Base-by-base conservation (phyloP, 1,140 invertebrate species). In the Drosophila quadrilineata region DNA sequence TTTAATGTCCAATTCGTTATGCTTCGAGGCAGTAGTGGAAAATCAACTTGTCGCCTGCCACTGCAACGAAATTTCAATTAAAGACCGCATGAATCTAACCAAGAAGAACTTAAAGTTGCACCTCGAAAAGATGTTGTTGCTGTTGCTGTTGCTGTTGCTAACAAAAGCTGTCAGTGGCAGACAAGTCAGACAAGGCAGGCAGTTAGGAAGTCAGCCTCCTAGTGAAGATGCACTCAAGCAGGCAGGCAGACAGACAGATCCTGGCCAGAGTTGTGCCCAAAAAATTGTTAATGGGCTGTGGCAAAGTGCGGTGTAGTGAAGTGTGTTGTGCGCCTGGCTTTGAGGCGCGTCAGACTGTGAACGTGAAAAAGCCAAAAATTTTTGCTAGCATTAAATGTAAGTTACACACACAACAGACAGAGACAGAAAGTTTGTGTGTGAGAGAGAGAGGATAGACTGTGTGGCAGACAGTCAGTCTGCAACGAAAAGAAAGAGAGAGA, bases 1-100 rank as follows among this genome's bases (percentile, higher is more conserved):
- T 85, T 85, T 85, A 85, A 85, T 85, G 79, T 85, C 79, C 79
- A 85, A 85, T 85, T 85, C 79, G 79, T 75, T 84, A 85, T 67
- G 73, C 70, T 63, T 54, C 50, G 49, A 40, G 36, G 57, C 49
- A 45, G n/a, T 36, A 74, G 79, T 85, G 74, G 79, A 77, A 85
- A 85, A 85, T 85, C 74, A 85, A 85, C 79, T 85, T 85, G 79
- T 84, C 79, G 79, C 70, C 59, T 12, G 21, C 45, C 43, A 36
- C 56, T 48, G 50, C 41, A 36, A 56, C 49, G 57, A 85, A 85
- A 85, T 85, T 85, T 85, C 79, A 85, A 85, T 85, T 85, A 85
- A 85, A 79, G 79, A 65, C 59, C 66, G 57, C 73, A 53, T 58
- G 22, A 49, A 40, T 26, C 17, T 14, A 35, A 35, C 31, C 14